Evolutionary conservation across 2,113 vertebrate genomes (phyloP).

Genomic region (Ailuropoda melanoleuca): DNA sequence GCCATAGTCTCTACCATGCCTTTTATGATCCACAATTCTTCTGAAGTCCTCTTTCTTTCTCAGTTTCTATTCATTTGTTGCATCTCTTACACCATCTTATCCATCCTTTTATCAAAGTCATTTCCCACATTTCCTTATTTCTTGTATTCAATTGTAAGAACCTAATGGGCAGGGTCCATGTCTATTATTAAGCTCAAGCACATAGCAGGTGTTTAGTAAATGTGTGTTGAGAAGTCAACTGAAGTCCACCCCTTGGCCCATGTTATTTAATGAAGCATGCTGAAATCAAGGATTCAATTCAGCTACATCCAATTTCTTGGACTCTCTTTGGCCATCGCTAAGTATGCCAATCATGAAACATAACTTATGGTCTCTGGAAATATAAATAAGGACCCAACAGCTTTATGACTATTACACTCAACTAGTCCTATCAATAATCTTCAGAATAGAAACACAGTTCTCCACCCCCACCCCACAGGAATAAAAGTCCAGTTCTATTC

Average conservation of each 20-base stretch:
- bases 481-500: background rate
- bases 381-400: background rate
- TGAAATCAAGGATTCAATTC: constrained; percentile 37
- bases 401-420: background rate
- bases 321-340: background rate
- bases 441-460: background rate
- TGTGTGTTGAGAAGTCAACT: background rate
- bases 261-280: background rate
- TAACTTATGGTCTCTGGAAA: background rate
- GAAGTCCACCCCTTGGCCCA: background rate
- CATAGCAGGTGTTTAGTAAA: background rate
- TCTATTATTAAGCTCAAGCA: background rate
- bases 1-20: background rate
- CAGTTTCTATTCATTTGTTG: background rate
- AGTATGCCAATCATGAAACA: background rate
- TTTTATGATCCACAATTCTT: background rate
- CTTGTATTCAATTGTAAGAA: background rate
- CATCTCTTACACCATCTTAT: background rate
- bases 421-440: background rate
- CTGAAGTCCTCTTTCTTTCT: background rate
- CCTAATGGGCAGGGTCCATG: background rate
- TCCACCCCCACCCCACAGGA: background rate
- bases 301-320: background rate
- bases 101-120: background rate
- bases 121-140: background rate